Base-by-base conservation (phyloP, 2,888 invertebrate genomes). In the Zaprionus bogoriensis region DNA sequence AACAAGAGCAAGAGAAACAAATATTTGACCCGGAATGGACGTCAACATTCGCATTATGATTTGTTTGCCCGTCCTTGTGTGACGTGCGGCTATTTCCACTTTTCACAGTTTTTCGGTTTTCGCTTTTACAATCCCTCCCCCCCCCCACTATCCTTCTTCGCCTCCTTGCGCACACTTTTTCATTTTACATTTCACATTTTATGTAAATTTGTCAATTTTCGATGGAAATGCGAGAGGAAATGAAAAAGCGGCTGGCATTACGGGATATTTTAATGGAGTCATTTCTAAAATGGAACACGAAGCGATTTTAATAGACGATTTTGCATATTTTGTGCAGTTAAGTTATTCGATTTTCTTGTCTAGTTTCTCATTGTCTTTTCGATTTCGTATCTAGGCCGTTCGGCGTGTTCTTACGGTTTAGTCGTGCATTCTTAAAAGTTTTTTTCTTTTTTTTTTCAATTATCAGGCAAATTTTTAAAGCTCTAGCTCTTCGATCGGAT, bases 161-260 rank as follows among this genome's bases (percentile, higher is more conserved):
- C n/a, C n/a, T 14, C 32, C 27, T 10, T 10, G 27, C 10, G 4
- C 2, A 10, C 27, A 14, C 14, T 32, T 36, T 36, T 52, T 38
- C 48, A 53, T 41, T 51, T 50, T 38, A 52, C 47, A 55, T 57
- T 70, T 41, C 10, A 41, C 45, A 68, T 62, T 71, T 74, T 74
- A 71, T 72, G 71, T 41, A 64, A 72, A 72, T 72, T 74, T 75
- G 75, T 64, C 65, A 75, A 72, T 72, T 74, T 74, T 17, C 39
- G n/a, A 20, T 30, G 72, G 41, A 54, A 65, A 41, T 38, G 45
- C 41, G 5, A 47, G 39, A 54, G 48, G 55, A 66, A 66, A 57
- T 65, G 51, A 62, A 72, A 64, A 47, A 36, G 32, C 47, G 51
- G 39, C 51, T 44, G 25, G 55, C 38, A 28, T 48, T 46, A 20